A percentile compares a stretch with the other conserved stretches of the same genome.
These are phyloP conservation scores for Phalacrocorax pelagicus DNA, from an alignment of 2,113 vertebrate genomes.

Conservation along the genomic window DNA sequence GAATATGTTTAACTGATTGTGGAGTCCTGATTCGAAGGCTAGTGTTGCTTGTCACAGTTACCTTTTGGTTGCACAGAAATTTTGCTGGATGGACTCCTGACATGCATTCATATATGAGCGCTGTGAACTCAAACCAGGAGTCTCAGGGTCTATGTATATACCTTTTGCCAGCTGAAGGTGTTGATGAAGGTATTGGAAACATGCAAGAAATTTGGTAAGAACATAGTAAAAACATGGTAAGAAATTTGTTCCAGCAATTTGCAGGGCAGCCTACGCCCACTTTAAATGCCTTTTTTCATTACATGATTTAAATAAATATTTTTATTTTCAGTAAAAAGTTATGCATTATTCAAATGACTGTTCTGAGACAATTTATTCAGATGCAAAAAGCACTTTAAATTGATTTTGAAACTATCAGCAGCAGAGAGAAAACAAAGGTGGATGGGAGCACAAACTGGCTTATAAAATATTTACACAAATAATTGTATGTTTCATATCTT, in stretches of 20 bases:
- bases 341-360: conserved; percentile 22
- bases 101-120: fast-evolving
- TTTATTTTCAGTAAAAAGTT: conserved; percentile 1
- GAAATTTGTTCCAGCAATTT: background rate
- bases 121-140: background rate
- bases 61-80: background rate
- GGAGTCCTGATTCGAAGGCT: background rate
- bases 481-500: background rate
- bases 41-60: background rate
- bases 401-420: conserved; percentile 26
- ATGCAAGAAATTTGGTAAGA: background rate
- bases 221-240: background rate
- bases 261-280: background rate
- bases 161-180: background rate
- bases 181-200: background rate
- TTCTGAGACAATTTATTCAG: conserved; percentile 8
- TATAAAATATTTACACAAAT: conserved; percentile 1
- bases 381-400: conserved; percentile 17
- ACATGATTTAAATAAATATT: conserved; percentile 4
- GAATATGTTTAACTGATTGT: background rate
- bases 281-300: background rate
- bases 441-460: background rate
- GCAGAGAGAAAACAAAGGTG: background rate
- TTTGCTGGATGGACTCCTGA: background rate
- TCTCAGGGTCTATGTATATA: background rate